Base-by-base conservation (phyloP, 1,140 invertebrate genomes). In the Ceratina australensis region DNA sequence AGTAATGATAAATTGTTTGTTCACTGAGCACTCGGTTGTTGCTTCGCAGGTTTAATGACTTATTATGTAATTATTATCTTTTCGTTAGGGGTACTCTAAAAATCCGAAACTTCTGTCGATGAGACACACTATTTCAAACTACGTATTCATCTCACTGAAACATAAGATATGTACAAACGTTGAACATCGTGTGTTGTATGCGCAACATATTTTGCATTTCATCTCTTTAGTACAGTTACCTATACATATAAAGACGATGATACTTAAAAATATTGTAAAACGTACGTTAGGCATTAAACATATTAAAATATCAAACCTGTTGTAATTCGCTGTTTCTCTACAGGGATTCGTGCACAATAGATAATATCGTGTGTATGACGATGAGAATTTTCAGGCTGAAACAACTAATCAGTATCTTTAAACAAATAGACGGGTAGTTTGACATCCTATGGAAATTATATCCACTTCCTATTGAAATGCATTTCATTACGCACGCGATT, bases 61-160 rank as follows among this genome's bases (percentile, higher is more conserved):
- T 56, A 77, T 71, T 24, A 61, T 2, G 61, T 47, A 69, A 72
- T 72, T 72, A 72, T 78, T 57, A 78, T 60, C 20, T 65, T 24
- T 50, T 65, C 20, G 15, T 60, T 57, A 78, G 2, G 63, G 54
- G 33, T 52, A 22, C 16, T 66, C 65, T 15, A 1, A 73, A 66
- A 73, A 57, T 47, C 54, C 18, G 22, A 69, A 47, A 50, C 24
- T 59, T 69, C 20, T 76, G 50, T 69, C 26, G 2, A 20, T 50
- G 33, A 47, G 60, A 42, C 33, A 50, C 28, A 50, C 54, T 76
- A 69, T 75, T 68, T 60, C 26, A 22, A 75, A 65, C 63, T 42
- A 42, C 33, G 33, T 65, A 47, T 24, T 22, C 18, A 22, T 15
- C 50, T 75, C 67, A 59, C 49, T 69, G 24, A 8, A 76, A 76